These are phyloP conservation scores for Patella ulyssiponensis DNA, from an alignment of 2,888 invertebrate species.

Conservation along the genomic window DNA sequence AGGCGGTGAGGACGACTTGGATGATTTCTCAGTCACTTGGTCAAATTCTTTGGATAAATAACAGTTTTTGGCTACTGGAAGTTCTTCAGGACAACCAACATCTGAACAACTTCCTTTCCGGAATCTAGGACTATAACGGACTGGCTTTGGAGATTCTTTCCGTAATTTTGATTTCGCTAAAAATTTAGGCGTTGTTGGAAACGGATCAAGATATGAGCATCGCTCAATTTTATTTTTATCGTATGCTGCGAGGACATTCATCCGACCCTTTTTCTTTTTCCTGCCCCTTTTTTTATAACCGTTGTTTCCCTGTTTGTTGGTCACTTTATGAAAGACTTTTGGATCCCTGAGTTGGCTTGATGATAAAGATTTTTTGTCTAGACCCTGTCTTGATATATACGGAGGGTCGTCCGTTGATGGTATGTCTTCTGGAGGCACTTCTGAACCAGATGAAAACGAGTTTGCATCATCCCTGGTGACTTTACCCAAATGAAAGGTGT, in stretches of 20 bases:
- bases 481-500: background rate
- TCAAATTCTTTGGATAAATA: background rate
- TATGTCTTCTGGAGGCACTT: background rate
- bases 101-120: constrained; percentile 11
- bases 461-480: background rate
- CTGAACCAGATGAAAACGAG: background rate
- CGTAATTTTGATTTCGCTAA: background rate
- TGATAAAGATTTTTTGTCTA: background rate
- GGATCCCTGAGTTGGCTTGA: background rate
- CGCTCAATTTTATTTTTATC: background rate
- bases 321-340: background rate
- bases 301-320: background rate
- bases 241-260: background rate
- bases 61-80: background rate
- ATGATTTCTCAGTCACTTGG: constrained; percentile 1
- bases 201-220: background rate
- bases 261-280: background rate
- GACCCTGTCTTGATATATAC: background rate
- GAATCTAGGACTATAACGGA: constrained; percentile 26
- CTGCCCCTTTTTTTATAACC: background rate
- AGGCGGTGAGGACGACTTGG: background rate
- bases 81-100: background rate
- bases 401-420: background rate
- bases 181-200: background rate
- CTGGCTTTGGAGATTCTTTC: constrained; percentile 7